These are phyloP conservation scores for Cryptoprocta ferox DNA, from an alignment of 2,797 vertebrate species.

Conservation along the genomic window DNA sequence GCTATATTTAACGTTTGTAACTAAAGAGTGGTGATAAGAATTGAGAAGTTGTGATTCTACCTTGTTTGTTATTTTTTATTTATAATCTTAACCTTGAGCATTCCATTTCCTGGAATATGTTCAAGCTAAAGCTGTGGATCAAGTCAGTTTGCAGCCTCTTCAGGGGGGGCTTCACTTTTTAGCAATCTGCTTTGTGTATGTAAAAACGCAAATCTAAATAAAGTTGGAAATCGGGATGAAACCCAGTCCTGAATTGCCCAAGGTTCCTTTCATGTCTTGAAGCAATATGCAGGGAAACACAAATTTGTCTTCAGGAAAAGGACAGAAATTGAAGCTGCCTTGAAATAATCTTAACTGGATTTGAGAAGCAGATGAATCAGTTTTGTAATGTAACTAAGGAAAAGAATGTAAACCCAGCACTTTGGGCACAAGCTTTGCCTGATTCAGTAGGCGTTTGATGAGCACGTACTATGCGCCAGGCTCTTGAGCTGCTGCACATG, in stretches of 20 bases:
- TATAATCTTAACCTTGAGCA: neutral
- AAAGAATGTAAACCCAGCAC: neutral
- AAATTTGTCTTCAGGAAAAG: slow-evolving; percentile 15
- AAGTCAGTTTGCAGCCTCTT: neutral
- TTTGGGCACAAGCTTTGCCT: neutral
- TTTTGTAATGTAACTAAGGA: neutral
- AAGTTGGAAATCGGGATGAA: neutral
- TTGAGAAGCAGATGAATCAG: neutral
- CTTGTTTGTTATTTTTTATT: neutral
- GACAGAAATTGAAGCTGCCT: neutral
- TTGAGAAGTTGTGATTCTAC: neutral
- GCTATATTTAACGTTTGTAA: neutral
- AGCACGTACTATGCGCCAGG: neutral
- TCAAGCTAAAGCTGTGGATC: neutral
- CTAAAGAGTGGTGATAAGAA: neutral
- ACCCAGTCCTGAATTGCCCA: neutral
- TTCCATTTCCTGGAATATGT: neutral
- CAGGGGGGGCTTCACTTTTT: neutral
- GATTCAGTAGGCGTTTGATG: neutral
- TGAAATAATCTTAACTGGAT: neutral
- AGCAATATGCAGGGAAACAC: neutral
- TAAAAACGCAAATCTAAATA: neutral
- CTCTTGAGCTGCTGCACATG: neutral
- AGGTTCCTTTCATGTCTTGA: neutral
- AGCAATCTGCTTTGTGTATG: neutral